phyloP scores from a whole-genome alignment of 1,140 invertebrate genomes.

The Pentalonia nigronervosa region DNA sequence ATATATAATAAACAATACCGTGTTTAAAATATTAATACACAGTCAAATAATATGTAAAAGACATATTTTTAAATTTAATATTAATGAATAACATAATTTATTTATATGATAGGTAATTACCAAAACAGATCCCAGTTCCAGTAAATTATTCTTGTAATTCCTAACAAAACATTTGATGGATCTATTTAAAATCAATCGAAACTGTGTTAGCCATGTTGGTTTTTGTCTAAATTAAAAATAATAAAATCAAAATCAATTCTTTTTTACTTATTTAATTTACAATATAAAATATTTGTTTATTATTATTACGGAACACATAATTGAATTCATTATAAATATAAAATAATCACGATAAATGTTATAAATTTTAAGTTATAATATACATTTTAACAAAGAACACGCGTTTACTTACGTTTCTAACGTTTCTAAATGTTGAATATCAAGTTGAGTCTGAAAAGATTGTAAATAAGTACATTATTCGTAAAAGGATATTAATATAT shows the following conservation, averaged over 20 bases:
- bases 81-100: not conserved
- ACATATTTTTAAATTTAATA: not conserved
- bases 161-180: constrained; percentile 34
- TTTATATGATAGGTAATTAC: not conserved
- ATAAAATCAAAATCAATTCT: not conserved
- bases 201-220: not conserved
- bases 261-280: not conserved
- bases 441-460: constrained; percentile 9
- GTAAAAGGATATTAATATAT: no score
- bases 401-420: constrained; percentile 14
- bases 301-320: not conserved
- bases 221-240: constrained; percentile 9
- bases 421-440: constrained; percentile 8
- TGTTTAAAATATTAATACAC: not conserved
- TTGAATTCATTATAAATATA: not conserved
- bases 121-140: constrained; percentile 9
- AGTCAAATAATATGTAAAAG: no score
- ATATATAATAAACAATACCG: no score
- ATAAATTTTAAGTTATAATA: not conserved
- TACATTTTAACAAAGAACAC: not conserved
- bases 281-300: not conserved
- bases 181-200: not conserved
- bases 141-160: not conserved
- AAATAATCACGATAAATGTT: not conserved
- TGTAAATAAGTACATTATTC: not conserved